These are phyloP conservation scores for Indicator maculatus DNA, from an alignment of 2,113 vertebrate species.

Conservation along the genomic window DNA sequence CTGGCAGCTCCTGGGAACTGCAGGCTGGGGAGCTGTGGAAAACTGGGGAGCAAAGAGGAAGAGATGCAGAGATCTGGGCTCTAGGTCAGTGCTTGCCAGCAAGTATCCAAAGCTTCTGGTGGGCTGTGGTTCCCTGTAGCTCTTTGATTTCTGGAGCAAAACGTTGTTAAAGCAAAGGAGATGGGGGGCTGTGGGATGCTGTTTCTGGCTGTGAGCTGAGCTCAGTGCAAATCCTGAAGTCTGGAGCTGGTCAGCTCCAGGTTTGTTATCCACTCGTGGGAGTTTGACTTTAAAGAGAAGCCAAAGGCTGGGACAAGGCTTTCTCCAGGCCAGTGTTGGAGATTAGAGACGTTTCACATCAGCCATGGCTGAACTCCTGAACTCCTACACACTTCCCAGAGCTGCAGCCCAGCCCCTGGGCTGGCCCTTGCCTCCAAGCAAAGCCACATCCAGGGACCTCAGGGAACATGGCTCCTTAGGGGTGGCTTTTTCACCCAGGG, in stretches of 20 bases:
- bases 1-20: not conserved
- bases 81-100: too few relatives aligned
- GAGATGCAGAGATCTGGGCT: not conserved
- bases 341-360: not conserved
- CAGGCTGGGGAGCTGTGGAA: not conserved
- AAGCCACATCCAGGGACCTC: rapidly evolving
- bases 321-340: not conserved
- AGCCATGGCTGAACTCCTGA: conserved; percentile 26
- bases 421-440: not conserved
- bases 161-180: not conserved
- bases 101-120: not conserved
- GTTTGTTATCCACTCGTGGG: not conserved
- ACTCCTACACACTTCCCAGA: not conserved
- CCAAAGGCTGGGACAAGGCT: not conserved
- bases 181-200: not conserved
- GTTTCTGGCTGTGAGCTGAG: not conserved
- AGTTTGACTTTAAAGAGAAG: conserved; percentile 1
- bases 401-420: not conserved
- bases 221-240: not conserved
- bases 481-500: rapidly evolving
- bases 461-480: not conserved
- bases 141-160: not conserved
- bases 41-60: not conserved
- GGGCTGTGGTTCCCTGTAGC: not conserved
- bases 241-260: rapidly evolving